Evolutionary conservation across 1,140 invertebrate species (phyloP).

Genomic region (Fopius arisanus): DNA sequence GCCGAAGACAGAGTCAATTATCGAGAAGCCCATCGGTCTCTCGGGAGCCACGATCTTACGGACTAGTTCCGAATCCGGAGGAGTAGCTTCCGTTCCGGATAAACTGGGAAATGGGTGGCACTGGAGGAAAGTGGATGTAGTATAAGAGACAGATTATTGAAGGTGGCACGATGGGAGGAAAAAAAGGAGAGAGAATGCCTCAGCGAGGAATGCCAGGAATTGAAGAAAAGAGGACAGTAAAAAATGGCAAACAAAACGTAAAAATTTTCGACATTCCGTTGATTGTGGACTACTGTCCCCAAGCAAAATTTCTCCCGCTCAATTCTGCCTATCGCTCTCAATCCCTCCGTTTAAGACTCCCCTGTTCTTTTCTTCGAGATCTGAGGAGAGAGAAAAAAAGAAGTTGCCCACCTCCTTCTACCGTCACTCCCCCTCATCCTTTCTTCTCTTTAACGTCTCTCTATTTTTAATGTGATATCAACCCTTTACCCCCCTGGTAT

Average conservation of each 20-base stretch:
- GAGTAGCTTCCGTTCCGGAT: conserved; percentile 25
- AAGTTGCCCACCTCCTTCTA: background rate
- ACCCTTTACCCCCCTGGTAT: background rate
- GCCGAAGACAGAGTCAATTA: conserved; percentile 39
- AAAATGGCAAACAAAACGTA: background rate
- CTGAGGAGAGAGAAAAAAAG: background rate
- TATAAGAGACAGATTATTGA: conserved; percentile 13
- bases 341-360: background rate
- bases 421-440: background rate
- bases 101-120: conserved; percentile 19
- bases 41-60: conserved; percentile 21
- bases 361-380: background rate
- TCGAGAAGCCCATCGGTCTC: conserved; percentile 35
- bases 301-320: conserved; percentile 5
- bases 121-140: background rate
- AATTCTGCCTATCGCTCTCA: background rate
- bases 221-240: background rate
- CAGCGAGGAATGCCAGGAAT: background rate
- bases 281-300: background rate
- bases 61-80: conserved; percentile 32
- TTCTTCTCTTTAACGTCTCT: conserved; percentile 9
- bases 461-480: conserved; percentile 15
- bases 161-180: background rate
- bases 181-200: background rate
- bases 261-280: background rate